Evolutionary conservation across 2,113 vertebrate species (phyloP), one percentile per base, ranked within the genome.

Genomic region (Gobiocypris rarus): DNA sequence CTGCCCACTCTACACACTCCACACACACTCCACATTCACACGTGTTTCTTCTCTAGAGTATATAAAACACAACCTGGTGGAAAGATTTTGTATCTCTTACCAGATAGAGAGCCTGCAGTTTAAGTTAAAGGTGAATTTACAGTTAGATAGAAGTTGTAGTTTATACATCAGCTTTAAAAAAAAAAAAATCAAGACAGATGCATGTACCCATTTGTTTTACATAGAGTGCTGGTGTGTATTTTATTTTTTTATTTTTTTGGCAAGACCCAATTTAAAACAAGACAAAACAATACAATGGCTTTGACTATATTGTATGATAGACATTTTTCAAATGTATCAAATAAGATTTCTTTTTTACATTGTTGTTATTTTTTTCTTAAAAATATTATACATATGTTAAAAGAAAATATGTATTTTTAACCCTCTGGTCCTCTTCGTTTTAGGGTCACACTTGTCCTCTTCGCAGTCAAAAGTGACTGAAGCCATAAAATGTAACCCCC

Each of bases 1-100:
- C 77, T 77, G 71, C 83, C 86, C 86, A 84, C 70, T 86, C 69
- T 5, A 58, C 71, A 38, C 61, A 31, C 69, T 38, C 58, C 48
- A 76, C 31, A 74, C 22, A 75, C 38, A 54, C 67, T 70, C 34
- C 63, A 67, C 67, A 22, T 22, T 70, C 67, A n/a, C 76, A 43
- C 19, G 56, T 79, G 9, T 41, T 34, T 50, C 19, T 48, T 81
- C 79, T 70, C 41, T 75, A 17, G 45, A 75, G 45, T 52, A 28
- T 45, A 75, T 26, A 31, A 75, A 17, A 48, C 71, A 48, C 70
- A 74, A 50, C 45, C 43, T 9, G 9, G 26, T 4, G n/a, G 3
- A 75, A 31, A 31, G n/a, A 52, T 24, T 52, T 50, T 4, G 1
- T 22, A 69, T 69, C 34, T 69, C 34, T 5, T 11, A n/a, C 8